Conservation (phyloP, 1,140 invertebrate species). For the Musca domestica region DNA sequence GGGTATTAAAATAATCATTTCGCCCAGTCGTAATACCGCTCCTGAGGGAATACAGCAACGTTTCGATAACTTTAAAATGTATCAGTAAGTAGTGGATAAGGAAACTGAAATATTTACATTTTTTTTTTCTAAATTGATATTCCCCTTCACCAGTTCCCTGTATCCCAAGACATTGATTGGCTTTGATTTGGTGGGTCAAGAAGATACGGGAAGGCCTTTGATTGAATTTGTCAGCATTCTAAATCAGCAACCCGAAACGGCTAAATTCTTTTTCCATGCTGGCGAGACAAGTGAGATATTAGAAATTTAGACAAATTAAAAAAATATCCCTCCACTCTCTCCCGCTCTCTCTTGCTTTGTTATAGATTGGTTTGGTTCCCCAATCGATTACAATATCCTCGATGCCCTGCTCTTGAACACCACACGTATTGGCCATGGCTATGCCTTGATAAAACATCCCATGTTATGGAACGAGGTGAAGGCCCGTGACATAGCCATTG, state of each 20-base stretch:
- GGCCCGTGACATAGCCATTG: slow-evolving; percentile 68
- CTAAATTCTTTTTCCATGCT: slow-evolving; percentile 72
- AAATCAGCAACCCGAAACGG: slow-evolving; percentile 45
- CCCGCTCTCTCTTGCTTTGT: too few species aligned
- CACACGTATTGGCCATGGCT: slow-evolving; percentile 65
- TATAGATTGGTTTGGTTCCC: slow-evolving; percentile 59
- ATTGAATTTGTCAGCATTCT: slow-evolving; percentile 57
- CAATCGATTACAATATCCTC: slow-evolving; percentile 56
- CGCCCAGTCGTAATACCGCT: slow-evolving; percentile 55
- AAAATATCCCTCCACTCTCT: too few species aligned
- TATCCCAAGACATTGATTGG: slow-evolving; percentile 66
- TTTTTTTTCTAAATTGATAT: too few species aligned
- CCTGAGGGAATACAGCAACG: slow-evolving; percentile 31
- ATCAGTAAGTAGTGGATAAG: slow-evolving; percentile 37
- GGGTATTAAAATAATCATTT: slow-evolving; percentile 66
- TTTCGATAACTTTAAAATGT: slow-evolving; percentile 31
- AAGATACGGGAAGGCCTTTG: slow-evolving; percentile 62
- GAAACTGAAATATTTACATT: too few species aligned
- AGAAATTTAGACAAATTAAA: too few species aligned
- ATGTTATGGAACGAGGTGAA: slow-evolving; percentile 62
- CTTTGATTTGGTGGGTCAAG: slow-evolving; percentile 67
- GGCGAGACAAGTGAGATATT: slow-evolving; percentile 68
- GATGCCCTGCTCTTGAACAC: slow-evolving; percentile 72
- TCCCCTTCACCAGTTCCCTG: slow-evolving; percentile 31
- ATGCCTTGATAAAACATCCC: slow-evolving; percentile 75